phyloP scores from a whole-genome alignment of 2,888 invertebrate genomes.

The Carcina quercana region DNA sequence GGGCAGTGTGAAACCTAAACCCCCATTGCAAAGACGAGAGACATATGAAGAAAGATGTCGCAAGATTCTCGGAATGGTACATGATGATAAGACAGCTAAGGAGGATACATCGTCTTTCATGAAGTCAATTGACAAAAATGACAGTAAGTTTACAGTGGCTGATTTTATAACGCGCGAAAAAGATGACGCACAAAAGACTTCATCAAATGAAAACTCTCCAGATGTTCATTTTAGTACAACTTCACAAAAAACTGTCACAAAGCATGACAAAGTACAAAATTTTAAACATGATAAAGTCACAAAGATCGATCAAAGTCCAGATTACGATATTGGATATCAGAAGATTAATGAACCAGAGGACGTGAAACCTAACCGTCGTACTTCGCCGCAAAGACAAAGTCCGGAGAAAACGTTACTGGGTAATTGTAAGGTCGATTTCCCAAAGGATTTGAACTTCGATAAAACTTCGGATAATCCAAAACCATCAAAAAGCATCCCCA shows the following conservation, averaged over 20 bases:
- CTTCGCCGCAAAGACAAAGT: constrained; percentile 11
- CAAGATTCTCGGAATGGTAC: constrained; percentile 79
- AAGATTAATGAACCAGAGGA: constrained; percentile 7
- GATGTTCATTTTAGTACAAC: constrained; percentile 38
- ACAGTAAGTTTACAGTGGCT: constrained; percentile 22
- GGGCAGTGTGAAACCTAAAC: constrained; percentile 57
- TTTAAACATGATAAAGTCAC: constrained; percentile 7
- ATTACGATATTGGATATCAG: constrained; percentile 17
- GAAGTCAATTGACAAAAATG: constrained; percentile 19
- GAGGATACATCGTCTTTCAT: constrained; percentile 26
- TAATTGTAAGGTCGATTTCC: too few relatives aligned
- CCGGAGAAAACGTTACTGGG: not conserved
- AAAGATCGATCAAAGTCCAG: constrained; percentile 28
- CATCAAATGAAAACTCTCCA: constrained; percentile 34
- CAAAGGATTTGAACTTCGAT: too few relatives aligned
- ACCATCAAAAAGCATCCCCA: too few relatives aligned
- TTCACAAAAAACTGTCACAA: constrained; percentile 16
- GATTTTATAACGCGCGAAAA: constrained; percentile 36
- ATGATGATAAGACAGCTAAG: constrained; percentile 38
- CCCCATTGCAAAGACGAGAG: constrained; percentile 77
- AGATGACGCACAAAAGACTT: constrained; percentile 22
- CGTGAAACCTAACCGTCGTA: constrained; percentile 15
- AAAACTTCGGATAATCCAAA: too few relatives aligned
- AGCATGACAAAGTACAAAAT: constrained; percentile 11
- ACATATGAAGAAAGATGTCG: constrained; percentile 83